A percentile compares a stretch with the other conserved stretches of the same genome.
Evolutionary conservation across 2,797 vertebrate genomes (phyloP).

Genomic region (Picus viridis): DNA sequence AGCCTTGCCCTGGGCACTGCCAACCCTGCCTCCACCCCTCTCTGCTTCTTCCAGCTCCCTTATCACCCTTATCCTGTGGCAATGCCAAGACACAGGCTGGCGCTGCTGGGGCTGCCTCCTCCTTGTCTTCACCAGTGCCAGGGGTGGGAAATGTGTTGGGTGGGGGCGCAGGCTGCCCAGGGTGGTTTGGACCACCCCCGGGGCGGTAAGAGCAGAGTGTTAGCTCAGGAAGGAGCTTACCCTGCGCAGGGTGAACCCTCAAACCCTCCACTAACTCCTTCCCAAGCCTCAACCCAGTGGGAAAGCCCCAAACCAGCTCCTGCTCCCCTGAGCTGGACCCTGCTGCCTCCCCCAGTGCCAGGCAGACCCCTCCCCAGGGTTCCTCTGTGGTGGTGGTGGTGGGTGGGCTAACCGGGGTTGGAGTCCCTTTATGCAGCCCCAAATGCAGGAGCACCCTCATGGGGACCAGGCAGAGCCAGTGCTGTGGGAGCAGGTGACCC

Average conservation of each 20-base stretch:
- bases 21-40: neutral
- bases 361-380: neutral
- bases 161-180: neutral
- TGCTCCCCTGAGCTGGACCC: neutral
- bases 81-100: rapidly evolving
- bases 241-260: rapidly evolving
- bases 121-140: rapidly evolving
- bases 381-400: too few relatives aligned
- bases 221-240: too few relatives aligned
- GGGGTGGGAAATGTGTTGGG: rapidly evolving
- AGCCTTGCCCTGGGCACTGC: rapidly evolving
- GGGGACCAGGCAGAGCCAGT: neutral
- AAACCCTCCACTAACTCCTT: neutral
- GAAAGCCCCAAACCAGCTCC: neutral
- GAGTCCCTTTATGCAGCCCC: neutral
- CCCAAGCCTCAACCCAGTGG: rapidly evolving
- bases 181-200: rapidly evolving
- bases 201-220: neutral
- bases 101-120: neutral
- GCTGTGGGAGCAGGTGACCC: neutral
- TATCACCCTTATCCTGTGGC: rapidly evolving
- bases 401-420: rapidly evolving
- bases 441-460: rapidly evolving
- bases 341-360: neutral
- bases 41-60: neutral